Evolutionary conservation across 2,113 vertebrate species (phyloP), one percentile per base, ranked within the genome.

Genomic region (Pyxicephalus adspersus): DNA sequence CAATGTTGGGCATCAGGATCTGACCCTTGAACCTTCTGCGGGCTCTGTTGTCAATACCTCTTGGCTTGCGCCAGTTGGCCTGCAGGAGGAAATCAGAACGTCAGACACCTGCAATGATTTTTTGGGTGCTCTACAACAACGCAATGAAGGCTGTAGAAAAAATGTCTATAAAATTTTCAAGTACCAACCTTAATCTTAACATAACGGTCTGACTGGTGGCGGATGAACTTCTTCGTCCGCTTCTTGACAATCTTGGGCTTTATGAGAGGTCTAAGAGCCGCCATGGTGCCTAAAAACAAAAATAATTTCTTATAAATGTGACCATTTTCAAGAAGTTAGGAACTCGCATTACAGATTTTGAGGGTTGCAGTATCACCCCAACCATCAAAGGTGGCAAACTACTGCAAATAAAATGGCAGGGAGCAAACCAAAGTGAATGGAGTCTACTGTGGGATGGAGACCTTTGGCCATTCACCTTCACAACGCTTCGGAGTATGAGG

Each of bases 1-100:
- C 98, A 0, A 98, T 99, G 88, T 97, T 99, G 84, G 98, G 97
- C 98, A 99, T 99, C 90, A 98, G 83, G 89, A 99, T 96, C 92
- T 99, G 98, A 0, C 97, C 98, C 92, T 99, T 99, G 90, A 99
- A 98, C 71, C 96, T 93, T 85, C 98, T 92, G 83, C 97, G 95
- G 3, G 98, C 97, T 85, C 97, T 92, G 91, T 99, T 99, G 86
- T 99, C 98, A 8, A 99, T 99, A 77, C 98, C 98, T 83, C 97
- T 95, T 19, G 97, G 98, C 58, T 99, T 99, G 38, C 97, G 95
- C 97, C 97, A 99, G 93, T 98, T 99, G 83, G 91, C 88, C 92
- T 94, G 55, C 2, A 78, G 68, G 20, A 38, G 13, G 75, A 18
- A 58, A 2, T 23, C 60, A 83, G 0, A 0, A 6, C 4, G 52